Evolutionary conservation across 2,888 invertebrate species (phyloP).

Genomic region (Odontocerum albicorne): DNA sequence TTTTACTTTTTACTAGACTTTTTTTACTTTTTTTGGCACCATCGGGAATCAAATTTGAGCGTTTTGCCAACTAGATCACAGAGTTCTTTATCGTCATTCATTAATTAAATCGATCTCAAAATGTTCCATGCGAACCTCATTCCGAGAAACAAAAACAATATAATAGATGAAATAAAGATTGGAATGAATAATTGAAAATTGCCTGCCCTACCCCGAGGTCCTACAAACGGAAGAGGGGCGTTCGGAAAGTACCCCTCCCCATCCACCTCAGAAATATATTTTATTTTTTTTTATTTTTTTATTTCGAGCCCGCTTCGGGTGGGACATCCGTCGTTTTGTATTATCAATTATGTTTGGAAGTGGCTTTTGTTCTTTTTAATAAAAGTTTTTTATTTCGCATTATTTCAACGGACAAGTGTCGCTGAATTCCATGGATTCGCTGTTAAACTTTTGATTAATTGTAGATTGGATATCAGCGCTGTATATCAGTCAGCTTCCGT

Average conservation of each 20-base stretch:
- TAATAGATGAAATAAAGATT: slow-evolving; percentile 36
- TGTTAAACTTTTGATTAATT: slow-evolving; percentile 32
- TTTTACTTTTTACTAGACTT: no score
- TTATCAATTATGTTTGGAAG: slow-evolving; percentile 34
- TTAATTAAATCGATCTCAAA: not conserved
- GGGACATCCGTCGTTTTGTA: slow-evolving; percentile 32
- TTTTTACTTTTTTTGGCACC: no score
- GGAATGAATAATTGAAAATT: slow-evolving; percentile 36
- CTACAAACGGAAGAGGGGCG: not conserved
- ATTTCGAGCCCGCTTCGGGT: slow-evolving; percentile 19
- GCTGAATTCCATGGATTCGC: slow-evolving; percentile 10
- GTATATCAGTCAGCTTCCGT: not conserved
- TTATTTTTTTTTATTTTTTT: slow-evolving; percentile 1
- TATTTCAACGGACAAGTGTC: slow-evolving; percentile 1
- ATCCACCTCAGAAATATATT: not conserved
- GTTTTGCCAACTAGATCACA: no score
- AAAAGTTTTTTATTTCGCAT: slow-evolving; percentile 27
- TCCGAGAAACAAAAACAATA: slow-evolving; percentile 32
- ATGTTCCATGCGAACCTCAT: slow-evolving; percentile 9
- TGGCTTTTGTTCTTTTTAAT: slow-evolving; percentile 35
- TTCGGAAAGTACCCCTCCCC: not conserved
- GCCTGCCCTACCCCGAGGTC: slow-evolving; percentile 18
- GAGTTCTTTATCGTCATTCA: not conserved
- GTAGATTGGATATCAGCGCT: slow-evolving; percentile 14
- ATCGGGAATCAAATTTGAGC: no score